Percentiles rank a stretch among this genome's conserved stretches.
Conservation (phyloP, 2,888 invertebrate genomes). For the Acanthoscelides obtectus region DNA sequence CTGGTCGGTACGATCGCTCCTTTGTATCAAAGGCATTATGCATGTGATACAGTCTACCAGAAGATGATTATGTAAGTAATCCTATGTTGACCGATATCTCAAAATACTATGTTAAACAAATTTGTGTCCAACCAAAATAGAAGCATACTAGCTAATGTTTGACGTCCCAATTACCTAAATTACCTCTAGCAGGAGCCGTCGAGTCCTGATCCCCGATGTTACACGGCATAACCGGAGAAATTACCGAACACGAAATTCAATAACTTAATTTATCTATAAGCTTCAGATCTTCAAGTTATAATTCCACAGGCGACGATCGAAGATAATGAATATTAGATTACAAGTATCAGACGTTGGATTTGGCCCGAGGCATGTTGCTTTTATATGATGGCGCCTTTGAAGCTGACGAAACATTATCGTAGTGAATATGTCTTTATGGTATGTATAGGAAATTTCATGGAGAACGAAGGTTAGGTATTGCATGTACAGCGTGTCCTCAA, state of each 20-base stretch:
- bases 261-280: background rate
- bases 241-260: background rate
- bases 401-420: background rate
- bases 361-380: background rate
- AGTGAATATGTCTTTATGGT: background rate
- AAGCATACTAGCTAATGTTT: background rate
- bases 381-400: background rate
- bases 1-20: too few species aligned
- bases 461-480: too few species aligned
- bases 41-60: too few species aligned
- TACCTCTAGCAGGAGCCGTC: background rate
- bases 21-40: too few species aligned
- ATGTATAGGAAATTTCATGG: too few species aligned
- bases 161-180: background rate
- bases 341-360: background rate
- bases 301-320: background rate
- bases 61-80: too few species aligned
- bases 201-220: background rate
- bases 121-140: background rate
- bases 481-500: too few species aligned
- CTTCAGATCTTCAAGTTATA: background rate
- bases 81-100: too few species aligned
- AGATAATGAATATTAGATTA: background rate
- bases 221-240: background rate
- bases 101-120: background rate